Base-by-base conservation (phyloP, 2,113 vertebrate genomes). In the Jaculus jaculus region DNA sequence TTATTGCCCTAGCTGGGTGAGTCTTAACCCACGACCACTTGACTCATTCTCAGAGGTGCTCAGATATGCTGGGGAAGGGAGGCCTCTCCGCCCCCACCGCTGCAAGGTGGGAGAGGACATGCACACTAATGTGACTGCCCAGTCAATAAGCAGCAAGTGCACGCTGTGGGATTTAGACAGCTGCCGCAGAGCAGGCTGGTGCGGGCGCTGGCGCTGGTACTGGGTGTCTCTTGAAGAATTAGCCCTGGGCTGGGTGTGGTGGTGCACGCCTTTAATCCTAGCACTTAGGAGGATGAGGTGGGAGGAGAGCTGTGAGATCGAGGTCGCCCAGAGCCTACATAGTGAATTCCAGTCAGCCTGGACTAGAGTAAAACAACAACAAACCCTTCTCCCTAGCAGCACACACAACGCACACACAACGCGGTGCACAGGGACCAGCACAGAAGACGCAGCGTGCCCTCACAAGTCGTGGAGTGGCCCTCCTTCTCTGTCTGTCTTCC, bases 1-100 rank as follows among this genome's bases (percentile, higher is more conserved):
- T 97, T 90, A 90, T 95, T 91, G 92, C 39, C 81, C 0, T 73
- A 94, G 89, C 84, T 92, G 97, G 97, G 97, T 66, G 61, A 92
- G 42, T 93, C 96, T 97, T 92, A 96, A 72, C 86, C 92, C 54
- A 88, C 0, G 81, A 93, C 91, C 58, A 69, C 96, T 71, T 92
- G 88, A 93, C 80, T 39, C 15, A 1, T 93, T 89, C 94, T 95
- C 91, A 63, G 95, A 94, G 95, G 88, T 95, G 95, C 65, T 84
- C 2, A 84, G 96, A 86, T 5, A 82, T 0, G 4, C 90, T 18
- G 12, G 81, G 91, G 85, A 47, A 89, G 93, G 82, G n/a, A 78
- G 83, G 66, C 47, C 18, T 51, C 83, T 83, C 75, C 72, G 0
- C 13, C 83, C 86, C 75, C 72, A 0, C 13, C 54, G 85, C 89